These are phyloP conservation scores for Picathartes gymnocephalus DNA, from an alignment of 2,113 vertebrate genomes.

Conservation along the genomic window DNA sequence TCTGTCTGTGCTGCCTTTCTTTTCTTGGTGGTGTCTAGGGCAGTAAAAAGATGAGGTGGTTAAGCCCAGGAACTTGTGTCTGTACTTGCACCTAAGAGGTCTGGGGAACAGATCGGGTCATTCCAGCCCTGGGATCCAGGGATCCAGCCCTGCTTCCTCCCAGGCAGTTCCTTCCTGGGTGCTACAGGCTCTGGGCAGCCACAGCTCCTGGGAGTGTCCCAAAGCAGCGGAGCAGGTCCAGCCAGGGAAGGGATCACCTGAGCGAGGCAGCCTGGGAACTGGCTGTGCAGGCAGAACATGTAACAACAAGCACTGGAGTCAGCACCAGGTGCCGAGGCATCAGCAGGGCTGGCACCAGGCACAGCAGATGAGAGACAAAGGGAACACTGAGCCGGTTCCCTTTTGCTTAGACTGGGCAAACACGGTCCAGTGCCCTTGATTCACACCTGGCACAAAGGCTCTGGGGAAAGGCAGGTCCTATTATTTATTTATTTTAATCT, in stretches of 20 bases:
- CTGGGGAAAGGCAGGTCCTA: not conserved
- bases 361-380: not conserved
- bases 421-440: not conserved
- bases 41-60: not conserved
- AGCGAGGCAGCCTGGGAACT: constrained; percentile 47
- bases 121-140: not conserved
- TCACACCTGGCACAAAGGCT: not conserved
- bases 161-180: not conserved
- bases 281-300: constrained; percentile 55
- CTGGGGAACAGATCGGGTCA: not conserved
- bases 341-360: not conserved
- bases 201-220: constrained; percentile 42
- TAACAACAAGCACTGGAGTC: constrained; percentile 53
- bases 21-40: not conserved
- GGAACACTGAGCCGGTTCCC: not conserved
- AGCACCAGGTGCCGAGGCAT: constrained; percentile 51
- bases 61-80: not conserved
- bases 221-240: constrained; percentile 57
- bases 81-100: not conserved
- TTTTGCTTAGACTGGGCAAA: not conserved
- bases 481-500: not conserved
- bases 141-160: not conserved
- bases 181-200: not conserved
- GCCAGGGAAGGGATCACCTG: constrained; percentile 7
- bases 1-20: not conserved